Evolutionary conservation across 2,797 vertebrate genomes (phyloP).

Genomic region (Dryobates pubescens): DNA sequence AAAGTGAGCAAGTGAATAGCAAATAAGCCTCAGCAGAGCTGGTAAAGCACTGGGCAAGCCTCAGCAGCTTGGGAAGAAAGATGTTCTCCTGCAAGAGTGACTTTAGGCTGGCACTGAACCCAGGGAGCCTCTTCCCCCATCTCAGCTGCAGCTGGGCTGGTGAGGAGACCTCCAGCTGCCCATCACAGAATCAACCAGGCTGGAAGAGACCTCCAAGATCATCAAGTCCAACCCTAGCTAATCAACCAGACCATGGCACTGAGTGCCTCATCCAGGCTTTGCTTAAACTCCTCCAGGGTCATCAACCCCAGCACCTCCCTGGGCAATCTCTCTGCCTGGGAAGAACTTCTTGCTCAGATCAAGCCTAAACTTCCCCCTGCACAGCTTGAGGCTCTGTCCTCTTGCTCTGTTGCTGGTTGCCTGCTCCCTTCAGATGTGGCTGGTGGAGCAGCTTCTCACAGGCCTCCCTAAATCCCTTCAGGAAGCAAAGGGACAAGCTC

Average conservation of each 20-base stretch:
- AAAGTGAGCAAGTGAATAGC: neutral
- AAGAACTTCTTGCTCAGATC: too few relatives aligned
- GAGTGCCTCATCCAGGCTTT: too few relatives aligned
- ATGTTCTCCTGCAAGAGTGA: neutral
- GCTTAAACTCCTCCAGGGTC: too few relatives aligned
- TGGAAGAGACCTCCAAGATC: too few relatives aligned
- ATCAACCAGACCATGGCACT: too few relatives aligned
- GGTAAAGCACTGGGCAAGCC: neutral
- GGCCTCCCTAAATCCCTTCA: neutral
- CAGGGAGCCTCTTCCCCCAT: fast-evolving
- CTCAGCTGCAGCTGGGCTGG: neutral
- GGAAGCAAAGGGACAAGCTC: neutral
- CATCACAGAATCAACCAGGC: too few relatives aligned
- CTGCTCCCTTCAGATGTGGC: neutral
- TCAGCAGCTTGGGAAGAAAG: neutral
- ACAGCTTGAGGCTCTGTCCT: too few relatives aligned
- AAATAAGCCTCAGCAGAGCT: neutral
- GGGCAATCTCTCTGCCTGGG: too few relatives aligned
- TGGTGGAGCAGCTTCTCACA: neutral
- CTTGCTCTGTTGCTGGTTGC: too few relatives aligned
- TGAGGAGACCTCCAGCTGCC: neutral
- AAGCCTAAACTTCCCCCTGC: too few relatives aligned
- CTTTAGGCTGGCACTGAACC: neutral
- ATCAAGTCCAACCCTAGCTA: too few relatives aligned
- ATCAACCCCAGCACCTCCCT: too few relatives aligned